These are phyloP conservation scores for Tetragonisca angustula DNA, from an alignment of 2,888 invertebrate species.

Conservation along the genomic window DNA sequence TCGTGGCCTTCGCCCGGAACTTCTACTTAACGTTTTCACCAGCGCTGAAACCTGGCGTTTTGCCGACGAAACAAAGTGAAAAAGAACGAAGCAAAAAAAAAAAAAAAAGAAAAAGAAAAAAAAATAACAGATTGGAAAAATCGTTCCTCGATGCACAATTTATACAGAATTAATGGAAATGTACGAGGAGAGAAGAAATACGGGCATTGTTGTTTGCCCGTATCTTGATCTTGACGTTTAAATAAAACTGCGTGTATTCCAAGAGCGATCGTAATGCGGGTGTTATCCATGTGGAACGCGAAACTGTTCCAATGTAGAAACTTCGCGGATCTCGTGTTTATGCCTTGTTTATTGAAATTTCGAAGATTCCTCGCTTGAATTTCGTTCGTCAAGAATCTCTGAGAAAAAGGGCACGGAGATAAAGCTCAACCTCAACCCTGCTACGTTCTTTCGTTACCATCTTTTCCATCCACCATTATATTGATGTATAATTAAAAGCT, in stretches of 20 bases:
- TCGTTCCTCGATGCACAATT: slow-evolving; percentile 52
- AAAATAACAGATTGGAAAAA: slow-evolving; percentile 9
- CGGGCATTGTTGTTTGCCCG: slow-evolving; percentile 16
- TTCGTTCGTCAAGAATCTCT: no score
- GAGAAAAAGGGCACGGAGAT: no score
- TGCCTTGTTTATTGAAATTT: neutral
- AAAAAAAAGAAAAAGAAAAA: neutral
- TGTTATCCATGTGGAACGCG: slow-evolving; percentile 22
- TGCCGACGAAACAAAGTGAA: neutral
- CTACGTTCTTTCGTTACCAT: no score
- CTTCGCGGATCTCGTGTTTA: neutral
- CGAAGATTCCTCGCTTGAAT: neutral
- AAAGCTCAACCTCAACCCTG: neutral
- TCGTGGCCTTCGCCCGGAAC: slow-evolving; percentile 44
- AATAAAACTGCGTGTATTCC: slow-evolving; percentile 6
- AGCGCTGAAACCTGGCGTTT: neutral
- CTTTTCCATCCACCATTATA: no score
- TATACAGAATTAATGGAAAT: slow-evolving; percentile 22
- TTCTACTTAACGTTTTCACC: slow-evolving; percentile 13
- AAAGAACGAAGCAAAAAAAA: no score
- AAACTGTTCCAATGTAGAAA: neutral
- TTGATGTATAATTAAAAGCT: no score
- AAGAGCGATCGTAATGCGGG: slow-evolving; percentile 43
- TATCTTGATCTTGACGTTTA: slow-evolving; percentile 22
- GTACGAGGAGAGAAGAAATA: slow-evolving; percentile 2